Evolutionary conservation across 2,113 vertebrate genomes (phyloP), one percentile per base, ranked within the genome.

Genomic region (Podarcis raffonei): DNA sequence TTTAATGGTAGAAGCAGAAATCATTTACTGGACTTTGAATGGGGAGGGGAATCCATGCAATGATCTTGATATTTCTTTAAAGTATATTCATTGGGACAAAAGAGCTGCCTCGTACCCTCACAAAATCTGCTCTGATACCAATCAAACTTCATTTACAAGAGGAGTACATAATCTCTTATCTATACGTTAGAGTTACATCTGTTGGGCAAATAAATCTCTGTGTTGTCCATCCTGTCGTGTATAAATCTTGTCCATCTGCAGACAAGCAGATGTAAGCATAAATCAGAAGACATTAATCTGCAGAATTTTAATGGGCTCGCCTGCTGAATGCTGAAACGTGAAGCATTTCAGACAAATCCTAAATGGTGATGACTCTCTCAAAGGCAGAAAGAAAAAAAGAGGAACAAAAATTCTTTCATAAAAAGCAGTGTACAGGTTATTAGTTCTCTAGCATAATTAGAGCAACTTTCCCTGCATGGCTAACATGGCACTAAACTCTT

Each of bases 241-340:
- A 87, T 80, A 87, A 87, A 81, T 83, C 59, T 53, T 53, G n/a
- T 62, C 72, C 84, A 76, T 77, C 53, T 68, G n/a, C 27, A 89
- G n/a, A 83, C 72, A 89, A 84, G 87, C 72, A 83, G 79, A 89
- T 84, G 81, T 39, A 89, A 89, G 87, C 81, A 78, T 84, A 84
- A 84, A 83, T 89, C 81, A 89, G 74, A 30, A 89, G 87, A 89
- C 81, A 77, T 89, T 89, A 69, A 89, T 84, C 74, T 57, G 81
- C 74, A 89, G 62, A 69, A 89, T 89, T 89, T 89, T 89, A 89
- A 89, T 84, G 87, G 65, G n/a, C 62, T 69, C 57, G 59, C 6
- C 69, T 39, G 87, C 74, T 83, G 39, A 83, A 78, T 57, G 32
- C 42, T 69, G n/a, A n/a, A n/a, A n/a, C n/a, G n/a, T 84, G 48